Percentiles rank a stretch among this genome's conserved stretches.
Evolutionary conservation across 2,113 vertebrate genomes (phyloP).

Genomic region (Xiphophorus maculatus): DNA sequence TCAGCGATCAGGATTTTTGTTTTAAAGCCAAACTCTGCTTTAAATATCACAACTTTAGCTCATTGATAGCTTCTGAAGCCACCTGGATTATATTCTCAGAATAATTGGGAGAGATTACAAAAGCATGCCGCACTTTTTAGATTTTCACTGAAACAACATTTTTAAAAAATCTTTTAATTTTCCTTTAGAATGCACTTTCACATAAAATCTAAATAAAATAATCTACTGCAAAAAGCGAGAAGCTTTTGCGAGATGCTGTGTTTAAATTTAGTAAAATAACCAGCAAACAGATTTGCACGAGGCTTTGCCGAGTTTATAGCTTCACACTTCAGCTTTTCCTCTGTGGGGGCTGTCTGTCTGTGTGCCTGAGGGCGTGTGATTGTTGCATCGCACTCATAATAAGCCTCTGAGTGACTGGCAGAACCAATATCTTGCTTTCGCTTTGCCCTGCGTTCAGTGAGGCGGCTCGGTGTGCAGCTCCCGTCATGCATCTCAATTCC

Average conservation of each 20-base stretch:
- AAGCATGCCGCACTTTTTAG: neutral
- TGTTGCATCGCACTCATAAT: conserved; percentile 71
- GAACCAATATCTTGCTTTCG: conserved; percentile 72
- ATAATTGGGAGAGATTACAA: neutral
- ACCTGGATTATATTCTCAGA: neutral
- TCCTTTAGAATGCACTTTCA: neutral
- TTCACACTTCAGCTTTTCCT: conserved; percentile 49
- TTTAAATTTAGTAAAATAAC: conserved; percentile 30
- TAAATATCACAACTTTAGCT: neutral
- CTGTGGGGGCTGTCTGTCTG: conserved; percentile 51
- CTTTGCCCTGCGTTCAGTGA: conserved; percentile 60
- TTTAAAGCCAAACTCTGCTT: neutral
- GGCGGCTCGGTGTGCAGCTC: conserved; percentile 57
- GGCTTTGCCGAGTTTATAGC: conserved; percentile 32
- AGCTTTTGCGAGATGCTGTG: neutral
- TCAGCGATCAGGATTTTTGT: neutral
- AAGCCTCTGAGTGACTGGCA: conserved; percentile 73
- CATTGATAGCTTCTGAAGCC: neutral
- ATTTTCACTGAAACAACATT: neutral
- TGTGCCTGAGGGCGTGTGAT: conserved; percentile 64
- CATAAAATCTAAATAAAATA: neutral
- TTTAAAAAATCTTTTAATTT: neutral
- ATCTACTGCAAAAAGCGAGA: neutral
- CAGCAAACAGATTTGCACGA: conserved; percentile 11
- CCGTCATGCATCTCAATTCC: conserved; percentile 77